phyloP scores from a whole-genome alignment of 2,797 vertebrate genomes.

The Cuculus canorus region DNA sequence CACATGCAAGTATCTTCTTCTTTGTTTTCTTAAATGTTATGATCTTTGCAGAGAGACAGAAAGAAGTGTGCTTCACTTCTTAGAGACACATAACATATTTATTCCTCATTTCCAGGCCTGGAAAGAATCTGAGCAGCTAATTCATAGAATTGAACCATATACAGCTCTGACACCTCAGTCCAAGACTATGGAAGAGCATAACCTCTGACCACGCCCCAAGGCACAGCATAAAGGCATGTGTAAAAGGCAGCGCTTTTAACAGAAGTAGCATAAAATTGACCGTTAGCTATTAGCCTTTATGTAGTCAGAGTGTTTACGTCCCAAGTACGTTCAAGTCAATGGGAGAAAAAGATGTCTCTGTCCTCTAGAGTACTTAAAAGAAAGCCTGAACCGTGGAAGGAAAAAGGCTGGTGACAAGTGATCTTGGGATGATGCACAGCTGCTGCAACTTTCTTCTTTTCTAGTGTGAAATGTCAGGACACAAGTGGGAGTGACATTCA shows the following conservation, averaged over 20 bases:
- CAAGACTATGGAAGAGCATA: background rate
- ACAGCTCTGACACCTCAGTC: background rate
- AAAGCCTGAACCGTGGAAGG: background rate
- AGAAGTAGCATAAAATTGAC: background rate
- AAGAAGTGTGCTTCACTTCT: background rate
- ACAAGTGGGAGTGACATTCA: background rate
- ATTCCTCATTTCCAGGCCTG: background rate
- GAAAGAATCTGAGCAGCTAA: background rate
- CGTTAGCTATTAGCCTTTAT: background rate
- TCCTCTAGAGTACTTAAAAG: background rate
- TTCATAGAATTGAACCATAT: background rate
- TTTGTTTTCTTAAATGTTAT: background rate
- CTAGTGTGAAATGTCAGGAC: conserved; percentile 16
- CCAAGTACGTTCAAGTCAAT: background rate
- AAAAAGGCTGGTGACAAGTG: background rate
- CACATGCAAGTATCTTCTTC: background rate
- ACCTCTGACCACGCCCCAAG: background rate
- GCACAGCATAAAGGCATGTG: background rate
- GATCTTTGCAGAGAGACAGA: background rate
- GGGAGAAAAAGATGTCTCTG: background rate
- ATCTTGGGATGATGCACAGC: background rate
- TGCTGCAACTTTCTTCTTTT: background rate
- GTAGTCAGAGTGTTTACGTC: background rate
- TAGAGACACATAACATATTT: background rate
- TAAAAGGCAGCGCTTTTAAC: background rate